Base-by-base conservation (phyloP, 2,888 invertebrate species). In the Calliscelio sp. region DNA sequence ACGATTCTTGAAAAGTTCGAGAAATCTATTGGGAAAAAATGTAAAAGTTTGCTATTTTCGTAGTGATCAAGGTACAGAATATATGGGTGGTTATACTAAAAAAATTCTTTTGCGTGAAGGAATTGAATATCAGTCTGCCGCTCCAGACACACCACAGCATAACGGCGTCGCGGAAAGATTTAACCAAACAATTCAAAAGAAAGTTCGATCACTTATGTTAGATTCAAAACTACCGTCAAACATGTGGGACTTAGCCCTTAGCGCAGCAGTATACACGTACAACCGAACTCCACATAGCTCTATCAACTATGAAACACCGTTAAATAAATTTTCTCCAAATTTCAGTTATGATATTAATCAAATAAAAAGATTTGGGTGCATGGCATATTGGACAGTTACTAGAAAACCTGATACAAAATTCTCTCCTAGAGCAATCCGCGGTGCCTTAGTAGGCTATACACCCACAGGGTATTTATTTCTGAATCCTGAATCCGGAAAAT, bases 1-100 rank as follows among this genome's bases (percentile, higher is more conserved):
- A 38, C 49, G n/a, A 20, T 87, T 85, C 59, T 20, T 88, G 5
- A 86, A 46, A 44, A 79, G 81, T 53, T 61, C 86, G 14, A 75
- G 88, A 84, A 88, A 88, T 80, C 44, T 89, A 49, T 57, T 87
- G 24, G 87, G 88, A 7, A 4, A 46, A 10, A 51, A 88, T 68
- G 86, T 63, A n/a, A 89, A 88, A 61, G 85, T 89, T 1, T 89
- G 88, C 20, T 89, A 46, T 10, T 10, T 46, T 4, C 4, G 44
- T 4, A 18, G 8, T 10, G 44, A 46, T 10, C 44, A 28, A 28
- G 28, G 28, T 6, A 28, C 28, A 6, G 28, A 28, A 8, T 28
- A 28, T 8, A 28, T 28, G 18, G 18, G 44, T 18, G 44, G 44
- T 10, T 46, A 46, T 46, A 46, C 18, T 1, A 3, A 16, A 2